phyloP scores from a whole-genome alignment of 2,113 vertebrate genomes.

The Amia ocellicauda region DNA sequence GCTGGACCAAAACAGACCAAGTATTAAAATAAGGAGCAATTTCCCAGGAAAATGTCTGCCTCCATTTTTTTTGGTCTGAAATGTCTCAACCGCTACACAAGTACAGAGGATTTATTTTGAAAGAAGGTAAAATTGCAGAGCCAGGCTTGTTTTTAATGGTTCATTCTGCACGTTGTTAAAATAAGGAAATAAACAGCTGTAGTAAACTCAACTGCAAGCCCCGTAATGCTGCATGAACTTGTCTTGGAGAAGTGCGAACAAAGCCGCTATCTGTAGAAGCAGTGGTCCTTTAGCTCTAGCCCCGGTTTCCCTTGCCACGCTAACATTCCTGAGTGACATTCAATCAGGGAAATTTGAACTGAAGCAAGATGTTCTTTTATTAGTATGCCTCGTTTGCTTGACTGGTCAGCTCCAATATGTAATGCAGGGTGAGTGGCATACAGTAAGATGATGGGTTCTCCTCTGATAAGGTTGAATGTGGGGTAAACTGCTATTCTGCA shows the following conservation, averaged over 20 bases:
- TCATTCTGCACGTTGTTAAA: no score
- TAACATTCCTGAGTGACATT: conserved; percentile 74
- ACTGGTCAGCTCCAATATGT: conserved; percentile 65
- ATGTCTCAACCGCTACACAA: no score
- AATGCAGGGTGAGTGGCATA: conserved; percentile 50
- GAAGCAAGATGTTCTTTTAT: conserved; percentile 70
- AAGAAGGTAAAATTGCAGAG: no score
- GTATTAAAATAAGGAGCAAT: no score
- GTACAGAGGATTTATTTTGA: no score
- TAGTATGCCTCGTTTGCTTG: conserved; percentile 65
- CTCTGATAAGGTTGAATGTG: conserved; percentile 66
- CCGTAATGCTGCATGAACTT: conserved; percentile 16
- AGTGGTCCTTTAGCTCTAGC: conserved; percentile 51
- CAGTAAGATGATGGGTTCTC: conserved; percentile 56
- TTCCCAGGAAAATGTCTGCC: no score
- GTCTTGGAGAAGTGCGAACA: conserved; percentile 52
- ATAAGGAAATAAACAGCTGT: no score
- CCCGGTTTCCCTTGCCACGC: conserved; percentile 53
- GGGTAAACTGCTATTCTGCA: conserved; percentile 69
- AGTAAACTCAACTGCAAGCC: no score
- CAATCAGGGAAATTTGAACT: conserved; percentile 72
- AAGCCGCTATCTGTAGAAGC: conserved; percentile 55
- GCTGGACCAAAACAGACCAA: no score
- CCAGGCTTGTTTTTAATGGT: no score
- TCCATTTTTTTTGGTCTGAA: no score